Evolutionary conservation across 2,113 vertebrate species (phyloP).

Genomic region (Oxyruncus cristatus): DNA sequence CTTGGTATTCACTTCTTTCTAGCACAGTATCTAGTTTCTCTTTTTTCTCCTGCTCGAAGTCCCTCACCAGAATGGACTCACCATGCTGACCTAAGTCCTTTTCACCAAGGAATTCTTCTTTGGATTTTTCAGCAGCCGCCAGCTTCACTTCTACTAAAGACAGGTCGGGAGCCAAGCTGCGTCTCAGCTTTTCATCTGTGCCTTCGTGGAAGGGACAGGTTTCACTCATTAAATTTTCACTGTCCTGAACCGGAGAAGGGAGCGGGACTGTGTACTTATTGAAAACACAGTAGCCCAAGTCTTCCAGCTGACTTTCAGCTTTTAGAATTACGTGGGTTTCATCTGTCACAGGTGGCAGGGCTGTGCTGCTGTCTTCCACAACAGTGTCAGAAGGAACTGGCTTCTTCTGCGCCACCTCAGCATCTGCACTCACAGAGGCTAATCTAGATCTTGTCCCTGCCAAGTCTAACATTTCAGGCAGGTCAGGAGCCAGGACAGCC

Average conservation of each 20-base stretch:
- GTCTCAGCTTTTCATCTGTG: constrained; percentile 73
- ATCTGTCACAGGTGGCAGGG: constrained; percentile 77
- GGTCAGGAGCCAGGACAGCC: constrained; percentile 88
- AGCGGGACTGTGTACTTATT: constrained; percentile 97
- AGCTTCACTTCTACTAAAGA: constrained; percentile 81
- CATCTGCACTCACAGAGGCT: constrained; percentile 86
- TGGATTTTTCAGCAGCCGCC: constrained; percentile 77
- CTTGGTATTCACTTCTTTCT: constrained; percentile 76
- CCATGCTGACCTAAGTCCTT: constrained; percentile 43
- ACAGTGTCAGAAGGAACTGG: constrained; percentile 78
- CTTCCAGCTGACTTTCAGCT: constrained; percentile 92
- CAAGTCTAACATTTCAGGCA: constrained; percentile 96
- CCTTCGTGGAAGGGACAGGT: constrained; percentile 77
- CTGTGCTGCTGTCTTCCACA: constrained; percentile 76
- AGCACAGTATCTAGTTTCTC: constrained; percentile 75
- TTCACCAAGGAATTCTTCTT: constrained; percentile 65
- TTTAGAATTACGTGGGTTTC: constrained; percentile 82
- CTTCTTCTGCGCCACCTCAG: constrained; percentile 81
- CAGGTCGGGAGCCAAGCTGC: constrained; percentile 72
- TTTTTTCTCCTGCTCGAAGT: constrained; percentile 75
- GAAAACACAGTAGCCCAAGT: constrained; percentile 97
- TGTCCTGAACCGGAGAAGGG: constrained; percentile 90
- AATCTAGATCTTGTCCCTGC: constrained; percentile 88
- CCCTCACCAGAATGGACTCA: constrained; percentile 52
- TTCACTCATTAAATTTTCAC: constrained; percentile 73